A percentile compares a stretch with the other conserved stretches of the same genome.
Evolutionary conservation across 2,888 invertebrate species (phyloP).

Genomic region (Catocala fraxini): DNA sequence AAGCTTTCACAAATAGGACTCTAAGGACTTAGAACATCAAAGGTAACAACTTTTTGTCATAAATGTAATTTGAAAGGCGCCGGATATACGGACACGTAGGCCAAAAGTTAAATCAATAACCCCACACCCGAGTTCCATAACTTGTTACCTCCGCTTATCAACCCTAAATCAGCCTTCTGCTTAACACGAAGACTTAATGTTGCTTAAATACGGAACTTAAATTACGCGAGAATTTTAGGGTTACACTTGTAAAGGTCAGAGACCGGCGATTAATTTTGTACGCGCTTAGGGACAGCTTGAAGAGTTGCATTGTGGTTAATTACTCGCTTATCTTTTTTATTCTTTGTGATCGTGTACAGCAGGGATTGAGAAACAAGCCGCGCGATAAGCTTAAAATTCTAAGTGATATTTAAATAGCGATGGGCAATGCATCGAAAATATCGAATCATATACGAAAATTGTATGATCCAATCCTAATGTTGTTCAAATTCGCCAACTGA

Average conservation of each 20-base stretch:
- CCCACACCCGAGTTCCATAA: slow-evolving; percentile 26
- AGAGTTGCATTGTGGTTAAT: slow-evolving; percentile 29
- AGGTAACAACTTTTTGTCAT: too few species aligned
- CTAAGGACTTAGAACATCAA: too few species aligned
- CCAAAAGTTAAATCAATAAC: slow-evolving; percentile 6
- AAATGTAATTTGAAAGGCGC: too few species aligned
- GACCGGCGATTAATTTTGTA: slow-evolving; percentile 43
- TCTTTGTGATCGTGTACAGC: slow-evolving; percentile 11
- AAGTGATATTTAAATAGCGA: too few species aligned
- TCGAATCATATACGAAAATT: too few species aligned
- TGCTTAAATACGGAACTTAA: slow-evolving; percentile 61
- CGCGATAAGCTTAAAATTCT: not conserved
- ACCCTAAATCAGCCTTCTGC: slow-evolving; percentile 74
- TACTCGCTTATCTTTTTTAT: slow-evolving; percentile 33
- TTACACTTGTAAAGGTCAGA: slow-evolving; percentile 39
- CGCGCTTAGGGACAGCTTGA: slow-evolving; percentile 29
- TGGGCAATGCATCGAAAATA: too few species aligned
- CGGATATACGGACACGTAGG: not conserved
- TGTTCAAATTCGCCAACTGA: too few species aligned
- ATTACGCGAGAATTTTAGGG: slow-evolving; percentile 60
- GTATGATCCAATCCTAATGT: too few species aligned
- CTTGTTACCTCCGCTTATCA: slow-evolving; percentile 64
- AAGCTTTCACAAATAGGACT: too few species aligned
- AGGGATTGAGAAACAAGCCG: not conserved
- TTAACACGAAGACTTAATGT: slow-evolving; percentile 78